Conservation (phyloP, 2,888 invertebrate species). For the Cremastinae sp. region DNA sequence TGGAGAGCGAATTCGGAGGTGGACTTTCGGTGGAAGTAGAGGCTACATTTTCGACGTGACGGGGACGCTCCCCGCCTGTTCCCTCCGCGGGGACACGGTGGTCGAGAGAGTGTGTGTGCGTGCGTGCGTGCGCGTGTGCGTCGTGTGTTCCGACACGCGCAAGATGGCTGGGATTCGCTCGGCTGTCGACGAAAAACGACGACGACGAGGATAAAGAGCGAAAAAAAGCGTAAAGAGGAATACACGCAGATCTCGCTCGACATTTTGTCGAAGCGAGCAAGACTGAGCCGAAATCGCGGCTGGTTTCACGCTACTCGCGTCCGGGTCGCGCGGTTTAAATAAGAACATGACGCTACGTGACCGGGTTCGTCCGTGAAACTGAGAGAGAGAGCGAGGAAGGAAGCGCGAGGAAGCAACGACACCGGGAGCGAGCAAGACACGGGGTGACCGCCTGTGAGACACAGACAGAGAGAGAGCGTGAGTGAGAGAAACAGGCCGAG, state of each 20-base stretch:
- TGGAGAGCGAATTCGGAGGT: no score
- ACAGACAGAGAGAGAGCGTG: constrained; percentile 14
- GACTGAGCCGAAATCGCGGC: constrained; percentile 38
- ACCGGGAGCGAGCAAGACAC: constrained; percentile 74
- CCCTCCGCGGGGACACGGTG: constrained; percentile 64
- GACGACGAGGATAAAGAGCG: constrained; percentile 51
- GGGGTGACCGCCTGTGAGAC: constrained; percentile 68
- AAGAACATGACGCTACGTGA: constrained; percentile 74
- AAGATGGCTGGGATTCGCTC: constrained; percentile 75
- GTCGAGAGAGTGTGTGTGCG: constrained; percentile 61
- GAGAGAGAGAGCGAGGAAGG: constrained; percentile 11
- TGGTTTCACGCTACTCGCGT: constrained; percentile 39
- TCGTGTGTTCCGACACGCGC: constrained; percentile 68
- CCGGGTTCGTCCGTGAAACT: constrained; percentile 71
- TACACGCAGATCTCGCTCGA: neutral
- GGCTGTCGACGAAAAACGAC: constrained; percentile 68
- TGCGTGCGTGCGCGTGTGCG: no score
- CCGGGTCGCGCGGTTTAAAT: constrained; percentile 61
- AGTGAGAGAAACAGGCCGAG: constrained; percentile 74
- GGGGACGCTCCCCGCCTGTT: no score
- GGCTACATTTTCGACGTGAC: no score
- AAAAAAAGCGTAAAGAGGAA: constrained; percentile 1
- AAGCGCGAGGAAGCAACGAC: constrained; percentile 71
- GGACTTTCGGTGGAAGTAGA: no score
- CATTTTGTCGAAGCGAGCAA: neutral